A percentile compares a stretch with the other conserved stretches of the same genome.
Conservation (phyloP, 1,140 invertebrate genomes). For the Drosophila watanabei region DNA sequence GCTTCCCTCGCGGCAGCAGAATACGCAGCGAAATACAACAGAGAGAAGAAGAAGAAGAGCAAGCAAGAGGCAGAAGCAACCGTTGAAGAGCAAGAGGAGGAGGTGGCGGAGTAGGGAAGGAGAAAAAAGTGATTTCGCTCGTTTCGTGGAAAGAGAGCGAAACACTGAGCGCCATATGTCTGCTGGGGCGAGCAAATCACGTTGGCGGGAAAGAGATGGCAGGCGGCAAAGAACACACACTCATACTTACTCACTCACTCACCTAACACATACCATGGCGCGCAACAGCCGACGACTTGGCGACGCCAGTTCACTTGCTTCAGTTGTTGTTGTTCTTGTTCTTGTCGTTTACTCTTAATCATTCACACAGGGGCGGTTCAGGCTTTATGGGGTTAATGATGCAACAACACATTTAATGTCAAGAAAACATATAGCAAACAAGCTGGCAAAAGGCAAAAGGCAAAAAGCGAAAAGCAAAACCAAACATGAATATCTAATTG, state of each 20-base stretch:
- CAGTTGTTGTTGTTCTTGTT: constrained; percentile 51
- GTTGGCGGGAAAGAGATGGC: constrained; percentile 29
- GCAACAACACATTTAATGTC: constrained; percentile 18
- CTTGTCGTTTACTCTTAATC: constrained; percentile 54
- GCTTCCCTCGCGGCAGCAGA: constrained; percentile 59
- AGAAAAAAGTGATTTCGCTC: constrained; percentile 51
- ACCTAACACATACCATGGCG: constrained; percentile 27
- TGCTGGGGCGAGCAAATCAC: constrained; percentile 27
- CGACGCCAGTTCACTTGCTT: constrained; percentile 76
- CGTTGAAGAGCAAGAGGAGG: neutral
- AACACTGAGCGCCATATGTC: constrained; percentile 58
- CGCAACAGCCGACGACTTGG: constrained; percentile 72
- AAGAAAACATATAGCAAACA: constrained; percentile 19
- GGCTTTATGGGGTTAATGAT: constrained; percentile 27
- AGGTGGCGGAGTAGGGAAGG: constrained; percentile 3
- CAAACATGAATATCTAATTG: constrained; percentile 33
- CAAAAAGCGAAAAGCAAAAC: constrained; percentile 2
- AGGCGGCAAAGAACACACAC: constrained; percentile 39
- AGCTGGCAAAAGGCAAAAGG: constrained; percentile 2
- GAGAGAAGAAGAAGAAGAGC: neutral
- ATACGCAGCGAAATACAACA: constrained; percentile 46
- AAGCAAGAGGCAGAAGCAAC: constrained; percentile 5
- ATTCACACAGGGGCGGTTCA: constrained; percentile 45
- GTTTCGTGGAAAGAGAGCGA: constrained; percentile 50
- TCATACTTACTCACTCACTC: constrained; percentile 18